Base-by-base conservation (phyloP, 2,113 vertebrate genomes). In the Choloepus hoffmanni region DNA sequence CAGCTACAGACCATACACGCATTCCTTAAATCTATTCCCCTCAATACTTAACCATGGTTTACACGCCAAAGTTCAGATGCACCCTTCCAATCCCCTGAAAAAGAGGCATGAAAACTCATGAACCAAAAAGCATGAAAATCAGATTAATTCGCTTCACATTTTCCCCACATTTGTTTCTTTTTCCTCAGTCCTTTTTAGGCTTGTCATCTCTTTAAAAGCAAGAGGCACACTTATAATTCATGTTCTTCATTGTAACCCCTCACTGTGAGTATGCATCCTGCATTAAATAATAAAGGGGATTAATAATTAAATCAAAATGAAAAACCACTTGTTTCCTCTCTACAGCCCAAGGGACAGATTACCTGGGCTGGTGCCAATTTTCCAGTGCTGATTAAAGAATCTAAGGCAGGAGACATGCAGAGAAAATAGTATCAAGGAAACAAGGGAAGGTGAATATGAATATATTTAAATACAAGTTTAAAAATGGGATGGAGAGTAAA, bases 251-350 rank as follows among this genome's bases (percentile, higher is more conserved):
- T 40, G 50, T 78, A 83, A 92, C 23, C 36, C 48, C 14, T 28
- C 15, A 53, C 82, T 53, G 78, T 79, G 67, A 81, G 36, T 36
- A 60, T 94, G 86, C 30, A 83, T 72, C 81, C 73, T 70, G 68
- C 77, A 85, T 89, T 92, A 96, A 97, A 96, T 90, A 96, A 95
- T 95, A 94, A 97, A 89, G 60, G 33, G n/a, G 43, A 85, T 97
- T 89, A 95, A 96, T 92, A 94, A 96, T 96, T 92, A 95, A 97
- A 93, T 95, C 95, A 97, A 94, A 90, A 92, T 86, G 92, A 88
- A 96, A 97, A 95, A 85, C 67, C 63, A 82, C 91, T 97, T 89
- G 67, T 95, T 97, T 95, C 82, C 81, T 95, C 79, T 89, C 76
- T 40, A 10, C 15, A 55, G 43, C 88, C 81, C 81, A n/a, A 92